Conservation (phyloP, 2,113 vertebrate species). For the Harpagus bidentatus region DNA sequence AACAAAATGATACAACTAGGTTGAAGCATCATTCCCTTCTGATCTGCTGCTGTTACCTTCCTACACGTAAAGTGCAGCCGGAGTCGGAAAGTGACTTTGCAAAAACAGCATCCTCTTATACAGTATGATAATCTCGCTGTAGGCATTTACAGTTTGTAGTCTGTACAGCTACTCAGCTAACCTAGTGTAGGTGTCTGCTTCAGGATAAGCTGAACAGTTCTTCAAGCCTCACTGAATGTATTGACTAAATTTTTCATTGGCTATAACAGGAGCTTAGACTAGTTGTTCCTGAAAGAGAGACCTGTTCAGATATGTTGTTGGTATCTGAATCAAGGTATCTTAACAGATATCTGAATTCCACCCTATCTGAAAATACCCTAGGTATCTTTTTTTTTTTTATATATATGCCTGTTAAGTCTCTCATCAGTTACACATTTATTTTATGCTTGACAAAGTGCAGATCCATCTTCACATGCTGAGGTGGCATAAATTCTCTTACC, state of each 20-base stretch:
- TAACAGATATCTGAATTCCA: not conserved
- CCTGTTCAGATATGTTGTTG: not conserved
- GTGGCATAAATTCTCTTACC: not conserved
- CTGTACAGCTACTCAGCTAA: not conserved
- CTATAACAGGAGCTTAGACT: not conserved
- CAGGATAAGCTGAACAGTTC: not conserved
- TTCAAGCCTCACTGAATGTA: not conserved
- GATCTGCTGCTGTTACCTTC: not conserved
- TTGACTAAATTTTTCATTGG: not conserved
- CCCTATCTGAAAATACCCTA: not conserved
- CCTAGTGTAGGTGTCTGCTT: not conserved
- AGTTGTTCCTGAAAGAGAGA: not conserved
- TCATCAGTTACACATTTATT: not conserved
- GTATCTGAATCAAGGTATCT: not conserved
- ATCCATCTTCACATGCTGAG: not conserved
- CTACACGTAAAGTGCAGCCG: not conserved
- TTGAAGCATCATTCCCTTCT: not conserved
- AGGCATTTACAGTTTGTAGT: not conserved
- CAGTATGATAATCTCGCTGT: not conserved
- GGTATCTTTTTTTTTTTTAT: not conserved
- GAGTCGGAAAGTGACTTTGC: not conserved
- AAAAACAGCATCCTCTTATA: not conserved
- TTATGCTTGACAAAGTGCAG: not conserved
- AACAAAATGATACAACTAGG: not conserved
- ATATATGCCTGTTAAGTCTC: not conserved